These are phyloP conservation scores for Tenebrio molitor DNA, from an alignment of 1,140 invertebrate genomes.

Conservation along the genomic window DNA sequence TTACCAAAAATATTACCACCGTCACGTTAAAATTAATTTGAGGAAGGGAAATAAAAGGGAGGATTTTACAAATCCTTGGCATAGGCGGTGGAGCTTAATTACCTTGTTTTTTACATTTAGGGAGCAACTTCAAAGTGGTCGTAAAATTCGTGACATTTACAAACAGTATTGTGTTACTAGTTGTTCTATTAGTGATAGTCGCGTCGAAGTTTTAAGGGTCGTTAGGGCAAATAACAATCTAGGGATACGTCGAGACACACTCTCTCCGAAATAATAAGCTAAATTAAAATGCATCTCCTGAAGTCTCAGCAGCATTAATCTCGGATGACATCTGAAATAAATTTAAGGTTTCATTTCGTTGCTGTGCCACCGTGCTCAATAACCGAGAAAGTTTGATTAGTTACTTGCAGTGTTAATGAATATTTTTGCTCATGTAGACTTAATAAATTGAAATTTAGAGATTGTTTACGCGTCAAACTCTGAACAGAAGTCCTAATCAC, in stretches of 20 bases:
- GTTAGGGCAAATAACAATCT: slow-evolving; percentile 3
- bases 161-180: background rate
- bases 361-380: slow-evolving; percentile 14
- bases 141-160: background rate
- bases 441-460: slow-evolving; percentile 37
- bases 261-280: slow-evolving; percentile 15
- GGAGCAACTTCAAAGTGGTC: background rate
- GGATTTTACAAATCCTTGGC: too few species aligned
- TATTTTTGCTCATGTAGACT: slow-evolving; percentile 19
- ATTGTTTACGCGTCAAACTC: slow-evolving; percentile 36
- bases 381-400: slow-evolving; percentile 33
- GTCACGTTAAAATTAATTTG: too few species aligned
- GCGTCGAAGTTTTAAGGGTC: background rate
- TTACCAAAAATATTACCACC: too few species aligned
- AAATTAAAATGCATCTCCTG: slow-evolving; percentile 31
- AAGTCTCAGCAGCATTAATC: slow-evolving; percentile 27
- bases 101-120: too few species aligned
- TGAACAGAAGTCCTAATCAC: slow-evolving; percentile 11
- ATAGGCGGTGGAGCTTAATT: too few species aligned
- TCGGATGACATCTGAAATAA: slow-evolving; percentile 36
- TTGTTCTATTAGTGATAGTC: background rate
- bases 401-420: slow-evolving; percentile 37
- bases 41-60: too few species aligned
- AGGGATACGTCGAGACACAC: background rate
- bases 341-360: slow-evolving; percentile 26